phyloP scores from a whole-genome alignment of 1,140 invertebrate genomes.

The Drosophila bocqueti region DNA sequence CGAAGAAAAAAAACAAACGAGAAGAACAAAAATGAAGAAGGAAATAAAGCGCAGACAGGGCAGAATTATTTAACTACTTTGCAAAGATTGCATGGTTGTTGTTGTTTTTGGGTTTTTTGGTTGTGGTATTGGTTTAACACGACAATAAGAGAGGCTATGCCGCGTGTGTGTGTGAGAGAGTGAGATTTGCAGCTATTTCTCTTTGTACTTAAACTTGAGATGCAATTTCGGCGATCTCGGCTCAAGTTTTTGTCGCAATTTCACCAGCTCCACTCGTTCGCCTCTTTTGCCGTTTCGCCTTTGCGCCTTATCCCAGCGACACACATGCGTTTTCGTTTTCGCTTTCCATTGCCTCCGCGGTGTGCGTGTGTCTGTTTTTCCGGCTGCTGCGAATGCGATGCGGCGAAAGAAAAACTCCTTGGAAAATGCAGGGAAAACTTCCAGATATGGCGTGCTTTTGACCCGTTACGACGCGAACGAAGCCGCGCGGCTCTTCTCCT shows the following conservation, averaged over 20 bases:
- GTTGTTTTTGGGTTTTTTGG: slow-evolving; percentile 52
- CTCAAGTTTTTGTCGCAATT: slow-evolving; percentile 35
- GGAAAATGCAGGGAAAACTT: slow-evolving; percentile 19
- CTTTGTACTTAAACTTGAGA: slow-evolving; percentile 43
- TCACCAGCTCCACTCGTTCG: slow-evolving; percentile 36
- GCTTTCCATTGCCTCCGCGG: slow-evolving; percentile 61
- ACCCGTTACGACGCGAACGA: slow-evolving; percentile 32
- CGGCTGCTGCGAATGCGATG: slow-evolving; percentile 13
- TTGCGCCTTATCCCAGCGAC: slow-evolving; percentile 67
- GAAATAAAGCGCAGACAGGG: slow-evolving; percentile 83
- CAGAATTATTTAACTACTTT: slow-evolving; percentile 83
- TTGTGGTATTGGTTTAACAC: slow-evolving; percentile 40
- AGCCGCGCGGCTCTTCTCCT: slow-evolving; percentile 27
- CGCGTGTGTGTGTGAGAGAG: slow-evolving; percentile 12
- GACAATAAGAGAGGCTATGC: slow-evolving; percentile 5
- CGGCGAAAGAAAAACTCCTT: slow-evolving; percentile 22
- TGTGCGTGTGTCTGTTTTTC: slow-evolving; percentile 31
- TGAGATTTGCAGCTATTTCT: slow-evolving; percentile 22
- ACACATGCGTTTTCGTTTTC: slow-evolving; percentile 76
- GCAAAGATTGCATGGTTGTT: slow-evolving; percentile 73
- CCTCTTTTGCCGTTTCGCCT: slow-evolving; percentile 36
- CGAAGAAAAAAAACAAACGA: slow-evolving; percentile 48
- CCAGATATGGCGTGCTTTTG: slow-evolving; percentile 19
- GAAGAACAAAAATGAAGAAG: slow-evolving; percentile 76
- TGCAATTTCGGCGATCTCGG: slow-evolving; percentile 22